These are phyloP conservation scores for Myanophis thanlyinensis DNA, from an alignment of 2,113 vertebrate genomes.

Conservation along the genomic window DNA sequence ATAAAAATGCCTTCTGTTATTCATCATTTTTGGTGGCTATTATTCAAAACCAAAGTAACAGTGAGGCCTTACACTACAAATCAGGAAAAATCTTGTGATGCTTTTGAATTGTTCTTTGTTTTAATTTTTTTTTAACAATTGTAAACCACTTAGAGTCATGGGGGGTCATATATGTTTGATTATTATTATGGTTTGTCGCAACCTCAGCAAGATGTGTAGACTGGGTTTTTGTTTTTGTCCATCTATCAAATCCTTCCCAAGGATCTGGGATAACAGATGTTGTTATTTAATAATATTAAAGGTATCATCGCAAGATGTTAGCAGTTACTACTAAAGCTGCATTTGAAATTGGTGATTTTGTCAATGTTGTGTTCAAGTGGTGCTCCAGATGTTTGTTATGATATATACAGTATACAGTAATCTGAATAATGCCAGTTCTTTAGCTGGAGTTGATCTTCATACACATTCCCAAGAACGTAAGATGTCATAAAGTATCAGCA, in stretches of 20 bases:
- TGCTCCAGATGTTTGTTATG: neutral
- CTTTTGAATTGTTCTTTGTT: neutral
- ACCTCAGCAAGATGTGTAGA: neutral
- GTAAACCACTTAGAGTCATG: neutral
- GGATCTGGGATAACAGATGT: neutral
- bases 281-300: neutral
- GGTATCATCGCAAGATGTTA: neutral
- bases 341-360: neutral
- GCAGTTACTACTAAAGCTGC: neutral
- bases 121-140: neutral
- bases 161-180: neutral
- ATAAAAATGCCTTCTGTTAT: neutral
- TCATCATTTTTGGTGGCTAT: neutral
- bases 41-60: neutral
- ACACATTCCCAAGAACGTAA: neutral
- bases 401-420: neutral
- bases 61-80: neutral
- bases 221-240: neutral
- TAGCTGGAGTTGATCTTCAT: neutral
- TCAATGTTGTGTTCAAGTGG: neutral
- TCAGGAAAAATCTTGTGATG: neutral
- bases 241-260: neutral
- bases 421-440: neutral
- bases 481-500: neutral
- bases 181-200: neutral